These are phyloP conservation scores for Archaeoteleia sp. DNA, from an alignment of 2,888 invertebrate species.

Conservation along the genomic window DNA sequence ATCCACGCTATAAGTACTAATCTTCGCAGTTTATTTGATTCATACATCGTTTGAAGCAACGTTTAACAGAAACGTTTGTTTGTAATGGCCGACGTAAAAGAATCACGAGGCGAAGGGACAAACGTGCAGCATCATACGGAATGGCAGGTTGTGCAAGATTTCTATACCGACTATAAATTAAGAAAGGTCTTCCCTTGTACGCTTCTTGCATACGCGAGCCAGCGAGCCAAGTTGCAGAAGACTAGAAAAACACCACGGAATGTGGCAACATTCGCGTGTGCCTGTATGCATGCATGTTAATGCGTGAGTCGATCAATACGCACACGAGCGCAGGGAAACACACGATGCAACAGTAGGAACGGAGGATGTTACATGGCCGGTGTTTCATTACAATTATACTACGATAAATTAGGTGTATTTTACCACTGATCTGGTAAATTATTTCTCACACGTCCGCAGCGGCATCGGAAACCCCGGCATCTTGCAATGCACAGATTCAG, in stretches of 20 bases:
- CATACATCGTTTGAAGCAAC: constrained; percentile 26
- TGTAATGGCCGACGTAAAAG: constrained; percentile 6
- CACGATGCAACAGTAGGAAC: constrained; percentile 1
- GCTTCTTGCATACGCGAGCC: constrained; percentile 59
- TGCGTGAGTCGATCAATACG: background rate
- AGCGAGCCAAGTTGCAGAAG: constrained; percentile 1
- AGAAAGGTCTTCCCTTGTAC: constrained; percentile 43
- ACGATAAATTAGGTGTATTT: constrained; percentile 12
- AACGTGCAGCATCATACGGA: constrained; percentile 55
- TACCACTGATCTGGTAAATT: constrained; percentile 17
- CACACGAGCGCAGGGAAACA: background rate
- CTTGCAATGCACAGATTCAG: constrained; percentile 10
- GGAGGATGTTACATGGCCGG: constrained; percentile 6
- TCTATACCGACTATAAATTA: constrained; percentile 59
- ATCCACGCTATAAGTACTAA: constrained; percentile 17
- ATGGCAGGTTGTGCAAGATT: constrained; percentile 58
- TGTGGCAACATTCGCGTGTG: constrained; percentile 30
- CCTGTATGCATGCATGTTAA: constrained; percentile 12
- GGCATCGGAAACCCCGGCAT: constrained; percentile 14
- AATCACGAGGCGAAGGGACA: background rate
- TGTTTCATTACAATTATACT: constrained; percentile 12
- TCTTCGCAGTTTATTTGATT: constrained; percentile 26
- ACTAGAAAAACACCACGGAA: constrained; percentile 47
- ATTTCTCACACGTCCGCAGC: constrained; percentile 11
- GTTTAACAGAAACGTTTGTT: constrained; percentile 5